These are phyloP conservation scores for Drosophila paracracens DNA, from an alignment of 2,888 invertebrate species.

Conservation along the genomic window DNA sequence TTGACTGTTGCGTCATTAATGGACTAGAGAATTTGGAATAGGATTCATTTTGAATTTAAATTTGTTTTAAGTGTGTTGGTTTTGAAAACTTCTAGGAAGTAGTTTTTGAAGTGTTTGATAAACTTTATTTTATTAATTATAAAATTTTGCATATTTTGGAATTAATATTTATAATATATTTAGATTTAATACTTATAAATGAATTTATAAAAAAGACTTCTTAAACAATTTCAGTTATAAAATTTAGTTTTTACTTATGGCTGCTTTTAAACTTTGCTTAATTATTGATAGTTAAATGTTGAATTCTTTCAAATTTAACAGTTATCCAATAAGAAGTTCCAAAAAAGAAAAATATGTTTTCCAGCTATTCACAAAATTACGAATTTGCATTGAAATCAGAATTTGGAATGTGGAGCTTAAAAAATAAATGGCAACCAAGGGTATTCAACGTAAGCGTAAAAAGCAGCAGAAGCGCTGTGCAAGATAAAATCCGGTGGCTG, in stretches of 20 bases:
- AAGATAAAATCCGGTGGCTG: conserved; percentile 10
- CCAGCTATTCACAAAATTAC: neutral
- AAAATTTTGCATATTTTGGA: neutral
- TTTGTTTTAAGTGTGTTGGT: neutral
- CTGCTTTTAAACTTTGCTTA: neutral
- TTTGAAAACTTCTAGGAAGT: too few species aligned
- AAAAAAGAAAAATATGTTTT: neutral
- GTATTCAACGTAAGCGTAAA: neutral
- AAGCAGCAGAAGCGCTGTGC: neutral
- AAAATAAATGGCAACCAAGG: neutral
- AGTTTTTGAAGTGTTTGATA: neutral
- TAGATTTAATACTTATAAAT: too few species aligned
- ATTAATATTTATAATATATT: neutral
- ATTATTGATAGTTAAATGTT: neutral
- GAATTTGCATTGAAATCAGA: conserved; percentile 4
- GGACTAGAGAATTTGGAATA: neutral
- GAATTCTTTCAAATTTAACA: neutral
- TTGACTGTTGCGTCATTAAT: neutral
- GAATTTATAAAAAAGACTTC: neutral
- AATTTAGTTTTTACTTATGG: fast-evolving
- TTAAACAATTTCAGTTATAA: neutral
- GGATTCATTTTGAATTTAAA: neutral
- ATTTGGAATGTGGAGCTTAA: neutral
- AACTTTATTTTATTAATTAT: neutral
- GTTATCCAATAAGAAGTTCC: neutral